Percentiles rank a stretch among this genome's conserved stretches.
phyloP scores from a whole-genome alignment of 2,888 invertebrate species.

The Sphecodes monilicornis region DNA sequence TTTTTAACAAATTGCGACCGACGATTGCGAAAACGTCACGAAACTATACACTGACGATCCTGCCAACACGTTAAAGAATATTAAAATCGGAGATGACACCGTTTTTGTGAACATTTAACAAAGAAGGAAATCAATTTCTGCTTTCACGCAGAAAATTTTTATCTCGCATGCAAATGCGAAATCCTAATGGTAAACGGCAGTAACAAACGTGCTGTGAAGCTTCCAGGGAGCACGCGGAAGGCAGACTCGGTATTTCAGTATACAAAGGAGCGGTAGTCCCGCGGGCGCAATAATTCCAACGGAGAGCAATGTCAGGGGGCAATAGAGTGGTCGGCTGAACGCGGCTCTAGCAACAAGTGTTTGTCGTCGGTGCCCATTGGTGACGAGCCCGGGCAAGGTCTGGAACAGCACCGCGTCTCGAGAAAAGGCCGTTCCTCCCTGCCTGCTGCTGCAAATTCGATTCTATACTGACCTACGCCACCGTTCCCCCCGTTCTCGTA shows the following conservation, averaged over 20 bases:
- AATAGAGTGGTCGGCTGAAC: slow-evolving; percentile 12
- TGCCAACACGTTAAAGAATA: neutral
- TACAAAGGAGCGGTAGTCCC: neutral
- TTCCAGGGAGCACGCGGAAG: neutral
- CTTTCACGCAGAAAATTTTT: too few species aligned
- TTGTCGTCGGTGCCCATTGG: slow-evolving; percentile 35
- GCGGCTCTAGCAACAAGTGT: slow-evolving; percentile 70
- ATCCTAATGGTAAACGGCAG: neutral
- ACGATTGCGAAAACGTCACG: too few species aligned
- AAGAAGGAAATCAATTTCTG: neutral
- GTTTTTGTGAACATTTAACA: too few species aligned
- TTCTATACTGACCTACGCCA: slow-evolving; percentile 51
- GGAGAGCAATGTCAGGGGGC: slow-evolving; percentile 1
- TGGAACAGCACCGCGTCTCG: neutral
- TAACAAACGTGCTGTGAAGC: neutral
- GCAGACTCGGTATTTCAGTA: neutral
- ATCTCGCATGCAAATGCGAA: neutral
- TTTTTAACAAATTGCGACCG: too few species aligned
- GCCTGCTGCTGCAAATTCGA: slow-evolving; percentile 27
- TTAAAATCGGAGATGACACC: too few species aligned
- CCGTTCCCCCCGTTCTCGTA: neutral
- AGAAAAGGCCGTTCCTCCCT: slow-evolving; percentile 23
- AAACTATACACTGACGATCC: too few species aligned
- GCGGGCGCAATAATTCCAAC: slow-evolving; percentile 19
- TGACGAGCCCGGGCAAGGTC: slow-evolving; percentile 17